These are phyloP conservation scores for Eumacrocentrus americanus DNA, from an alignment of 2,888 invertebrate genomes.

Conservation along the genomic window DNA sequence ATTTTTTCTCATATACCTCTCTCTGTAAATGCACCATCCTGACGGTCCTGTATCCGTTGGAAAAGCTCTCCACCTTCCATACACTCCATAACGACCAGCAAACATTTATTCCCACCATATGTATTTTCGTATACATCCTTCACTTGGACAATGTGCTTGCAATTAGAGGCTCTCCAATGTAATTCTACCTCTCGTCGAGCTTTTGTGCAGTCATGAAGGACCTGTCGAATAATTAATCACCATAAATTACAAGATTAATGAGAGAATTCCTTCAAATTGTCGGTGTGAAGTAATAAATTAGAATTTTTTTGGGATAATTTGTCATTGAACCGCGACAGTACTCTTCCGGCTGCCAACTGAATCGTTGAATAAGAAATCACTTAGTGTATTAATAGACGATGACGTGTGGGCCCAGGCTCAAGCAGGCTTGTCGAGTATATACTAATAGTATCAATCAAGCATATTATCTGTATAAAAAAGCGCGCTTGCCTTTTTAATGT, in stretches of 20 bases:
- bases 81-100: slow-evolving; percentile 98
- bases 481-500: slow-evolving; percentile 1
- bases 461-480: background rate
- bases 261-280: background rate
- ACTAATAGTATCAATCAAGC: slow-evolving; percentile 21
- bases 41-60: slow-evolving; percentile 93
- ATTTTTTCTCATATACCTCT: slow-evolving; percentile 66
- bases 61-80: slow-evolving; percentile 99
- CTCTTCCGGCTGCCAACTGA: slow-evolving; percentile 32
- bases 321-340: slow-evolving; percentile 20
- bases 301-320: slow-evolving; percentile 7
- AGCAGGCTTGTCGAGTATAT: slow-evolving; percentile 23
- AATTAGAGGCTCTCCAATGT: slow-evolving; percentile 91
- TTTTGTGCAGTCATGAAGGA: slow-evolving; percentile 89
- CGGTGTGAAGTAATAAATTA: background rate
- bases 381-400: slow-evolving; percentile 52
- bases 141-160: slow-evolving; percentile 90
- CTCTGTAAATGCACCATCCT: slow-evolving; percentile 96
- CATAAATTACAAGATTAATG: background rate
- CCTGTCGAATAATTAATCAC: slow-evolving; percentile 62
- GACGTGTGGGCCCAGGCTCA: slow-evolving; percentile 44
- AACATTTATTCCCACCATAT: slow-evolving; percentile 89
- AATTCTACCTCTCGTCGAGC: slow-evolving; percentile 94
- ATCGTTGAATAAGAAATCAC: slow-evolving; percentile 50
- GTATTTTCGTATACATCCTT: slow-evolving; percentile 96